Base-by-base conservation (phyloP, 2,113 vertebrate species). In the Cepphus grylle region DNA sequence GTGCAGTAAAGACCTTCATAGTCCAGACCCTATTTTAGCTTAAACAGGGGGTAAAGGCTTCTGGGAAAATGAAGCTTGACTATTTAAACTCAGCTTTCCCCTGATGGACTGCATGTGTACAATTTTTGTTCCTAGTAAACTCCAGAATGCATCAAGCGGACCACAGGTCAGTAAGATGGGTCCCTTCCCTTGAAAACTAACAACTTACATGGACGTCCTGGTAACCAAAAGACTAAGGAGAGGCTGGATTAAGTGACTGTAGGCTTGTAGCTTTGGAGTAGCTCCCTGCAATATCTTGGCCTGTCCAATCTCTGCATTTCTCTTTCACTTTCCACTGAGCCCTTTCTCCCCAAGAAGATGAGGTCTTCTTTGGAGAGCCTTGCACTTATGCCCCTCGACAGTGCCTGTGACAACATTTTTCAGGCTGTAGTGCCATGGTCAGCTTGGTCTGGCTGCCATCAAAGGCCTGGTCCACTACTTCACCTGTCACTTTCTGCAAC, bases 1-100 rank as follows among this genome's bases (percentile, higher is more conserved):
- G 5, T 4, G 0, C 56, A 67, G 22, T 67, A 29, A 85, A 84
- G 20, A 36, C 0, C 0, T 63, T 88, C 26, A 53, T 76, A 32
- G 49, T 47, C 34, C 38, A 70, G 18, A 61, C 55, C 29, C 58
- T 47, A 5, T 30, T 87, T 84, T 61, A 69, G 29, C 43, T 95
- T 83, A 62, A 95, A 76, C 8, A 30, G 18, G 5, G 18, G 23
- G 3, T 34, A 78, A 74, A 86, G n/a, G 4, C 36, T 77, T 91
- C 72, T 77, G 63, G 63, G 49, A 56, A 81, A 91, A 61, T 26
- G 11, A 87, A 81, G 11, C 12, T 43, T 93, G 55, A 18, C 36
- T 81, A 15, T 84, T 92, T 78, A 74, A 82, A 88, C 12, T 79
- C 30, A 42, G 9, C 6, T 88, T 87, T 93, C 7, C 1, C 38